Evolutionary conservation across 2,888 invertebrate genomes (phyloP).

Genomic region (Eristalinus aeneus): DNA sequence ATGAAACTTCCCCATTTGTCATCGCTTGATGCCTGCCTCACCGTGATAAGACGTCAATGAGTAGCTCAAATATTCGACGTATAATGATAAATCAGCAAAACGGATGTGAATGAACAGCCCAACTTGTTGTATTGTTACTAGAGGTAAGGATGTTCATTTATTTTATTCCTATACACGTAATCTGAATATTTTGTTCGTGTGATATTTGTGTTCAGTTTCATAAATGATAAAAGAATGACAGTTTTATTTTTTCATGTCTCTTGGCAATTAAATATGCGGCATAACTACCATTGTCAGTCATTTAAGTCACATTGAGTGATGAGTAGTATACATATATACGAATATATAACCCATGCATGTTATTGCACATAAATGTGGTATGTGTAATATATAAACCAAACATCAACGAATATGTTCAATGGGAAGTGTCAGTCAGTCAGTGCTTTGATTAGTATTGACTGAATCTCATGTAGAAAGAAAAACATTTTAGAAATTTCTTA

Average conservation of each 20-base stretch:
- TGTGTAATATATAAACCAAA: too few relatives aligned
- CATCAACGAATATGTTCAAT: too few relatives aligned
- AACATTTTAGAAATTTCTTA: too few relatives aligned
- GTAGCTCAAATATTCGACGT: slow-evolving; percentile 40
- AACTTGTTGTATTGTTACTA: not conserved
- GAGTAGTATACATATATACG: too few relatives aligned
- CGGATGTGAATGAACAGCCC: slow-evolving; percentile 10
- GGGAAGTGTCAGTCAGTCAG: too few relatives aligned
- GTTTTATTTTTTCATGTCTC: not conserved
- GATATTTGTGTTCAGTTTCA: slow-evolving; percentile 29
- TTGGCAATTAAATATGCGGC: not conserved
- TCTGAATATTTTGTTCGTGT: not conserved
- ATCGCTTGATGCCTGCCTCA: slow-evolving; percentile 48
- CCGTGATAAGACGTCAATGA: slow-evolving; percentile 53
- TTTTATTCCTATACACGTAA: not conserved
- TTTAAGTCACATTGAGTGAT: not conserved
- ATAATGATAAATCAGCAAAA: slow-evolving; percentile 34
- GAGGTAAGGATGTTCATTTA: slow-evolving; percentile 10
- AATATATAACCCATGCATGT: too few relatives aligned
- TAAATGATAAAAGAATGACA: slow-evolving; percentile 26
- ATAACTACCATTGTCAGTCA: not conserved
- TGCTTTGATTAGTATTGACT: too few relatives aligned
- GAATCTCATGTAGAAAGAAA: too few relatives aligned
- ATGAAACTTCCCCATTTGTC: slow-evolving; percentile 34
- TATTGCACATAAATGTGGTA: too few relatives aligned